Conservation (phyloP, 2,888 invertebrate genomes). For the Euzophera pinguis region DNA sequence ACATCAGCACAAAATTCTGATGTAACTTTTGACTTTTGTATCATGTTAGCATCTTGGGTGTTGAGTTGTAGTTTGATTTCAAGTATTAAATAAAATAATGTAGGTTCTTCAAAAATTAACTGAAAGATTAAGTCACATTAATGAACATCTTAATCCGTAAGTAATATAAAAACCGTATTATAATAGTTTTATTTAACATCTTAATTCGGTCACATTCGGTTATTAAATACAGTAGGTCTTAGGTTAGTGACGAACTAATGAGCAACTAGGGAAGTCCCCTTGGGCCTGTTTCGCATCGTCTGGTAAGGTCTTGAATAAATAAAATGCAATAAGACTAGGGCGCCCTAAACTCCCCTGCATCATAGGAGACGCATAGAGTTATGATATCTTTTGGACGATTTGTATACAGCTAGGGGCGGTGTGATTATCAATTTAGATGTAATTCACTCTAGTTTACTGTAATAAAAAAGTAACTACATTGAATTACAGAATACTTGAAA, state of each 20-base stretch:
- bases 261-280: conserved; percentile 44
- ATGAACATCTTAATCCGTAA: too few relatives aligned
- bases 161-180: too few relatives aligned
- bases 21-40: not conserved
- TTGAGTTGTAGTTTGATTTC: too few relatives aligned
- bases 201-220: too few relatives aligned
- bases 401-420: conserved; percentile 31
- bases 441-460: conserved; percentile 24
- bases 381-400: conserved; percentile 39
- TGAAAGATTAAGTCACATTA: too few relatives aligned
- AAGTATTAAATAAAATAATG: too few relatives aligned
- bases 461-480: conserved; percentile 22
- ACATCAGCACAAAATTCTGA: conserved; percentile 41
- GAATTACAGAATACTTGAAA: conserved; percentile 14
- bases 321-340: conserved; percentile 70
- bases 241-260: conserved; percentile 54
- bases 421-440: conserved; percentile 46
- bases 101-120: too few relatives aligned
- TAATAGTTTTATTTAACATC: too few relatives aligned
- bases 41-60: not conserved
- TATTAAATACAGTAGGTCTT: conserved; percentile 34
- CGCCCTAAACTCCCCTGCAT: conserved; percentile 35
- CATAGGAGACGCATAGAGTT: conserved; percentile 40
- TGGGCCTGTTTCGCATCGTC: conserved; percentile 36
- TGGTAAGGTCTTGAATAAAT: conserved; percentile 67